Evolutionary conservation across 2,797 vertebrate genomes (phyloP).

Genomic region (Myotis pilosus): DNA sequence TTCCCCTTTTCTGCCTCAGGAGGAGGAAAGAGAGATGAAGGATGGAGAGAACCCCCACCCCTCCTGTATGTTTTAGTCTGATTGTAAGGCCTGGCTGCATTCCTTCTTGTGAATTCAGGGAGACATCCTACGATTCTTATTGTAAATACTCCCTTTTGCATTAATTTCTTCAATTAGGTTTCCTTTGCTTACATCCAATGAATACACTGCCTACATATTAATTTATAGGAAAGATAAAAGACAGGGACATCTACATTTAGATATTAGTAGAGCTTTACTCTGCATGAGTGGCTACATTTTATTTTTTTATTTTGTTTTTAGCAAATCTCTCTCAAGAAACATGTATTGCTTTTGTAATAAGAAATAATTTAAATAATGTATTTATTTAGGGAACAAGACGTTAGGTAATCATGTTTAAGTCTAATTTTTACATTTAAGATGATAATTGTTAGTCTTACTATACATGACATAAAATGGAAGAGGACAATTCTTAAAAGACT

Average conservation of each 20-base stretch:
- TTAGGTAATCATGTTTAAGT: neutral
- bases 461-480: neutral
- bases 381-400: neutral
- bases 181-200: neutral
- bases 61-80: neutral
- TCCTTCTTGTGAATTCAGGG: neutral
- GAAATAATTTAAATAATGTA: neutral
- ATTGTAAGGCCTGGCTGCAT: neutral
- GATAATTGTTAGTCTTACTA: neutral
- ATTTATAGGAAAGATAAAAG: constrained; percentile 16
- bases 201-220: constrained; percentile 33
- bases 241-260: neutral
- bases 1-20: neutral
- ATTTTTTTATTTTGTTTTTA: constrained; percentile 16
- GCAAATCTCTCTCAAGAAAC: neutral
- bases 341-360: neutral
- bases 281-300: neutral
- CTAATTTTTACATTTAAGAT: constrained; percentile 12
- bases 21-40: neutral
- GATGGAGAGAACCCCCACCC: neutral
- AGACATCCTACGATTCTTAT: neutral
- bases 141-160: neutral
- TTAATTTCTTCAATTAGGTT: constrained; percentile 31
- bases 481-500: constrained; percentile 27
- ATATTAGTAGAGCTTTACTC: constrained; percentile 10